These are phyloP conservation scores for Seriola dumerili DNA, from an alignment of 2,113 vertebrate species.

Conservation along the genomic window DNA sequence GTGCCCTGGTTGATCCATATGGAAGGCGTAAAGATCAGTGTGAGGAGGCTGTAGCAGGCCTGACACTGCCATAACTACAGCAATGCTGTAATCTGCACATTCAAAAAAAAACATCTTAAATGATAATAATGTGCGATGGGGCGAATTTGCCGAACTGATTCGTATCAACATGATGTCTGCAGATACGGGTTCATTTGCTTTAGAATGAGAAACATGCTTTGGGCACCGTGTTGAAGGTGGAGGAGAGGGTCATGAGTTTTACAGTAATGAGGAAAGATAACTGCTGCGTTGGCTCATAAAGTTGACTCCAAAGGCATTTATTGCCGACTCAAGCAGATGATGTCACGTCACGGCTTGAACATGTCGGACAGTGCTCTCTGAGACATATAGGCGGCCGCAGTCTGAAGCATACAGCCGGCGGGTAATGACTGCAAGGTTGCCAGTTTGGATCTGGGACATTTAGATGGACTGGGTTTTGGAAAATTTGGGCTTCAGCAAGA, in stretches of 20 bases:
- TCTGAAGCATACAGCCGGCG: slow-evolving; percentile 19
- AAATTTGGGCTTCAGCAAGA: slow-evolving; percentile 17
- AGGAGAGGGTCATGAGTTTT: not conserved
- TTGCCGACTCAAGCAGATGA: slow-evolving; percentile 35
- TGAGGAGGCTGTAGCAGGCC: not conserved
- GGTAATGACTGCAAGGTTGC: slow-evolving; percentile 16
- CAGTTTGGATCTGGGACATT: slow-evolving; percentile 37
- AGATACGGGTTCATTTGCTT: not conserved
- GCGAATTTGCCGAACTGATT: not conserved
- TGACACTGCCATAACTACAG: too few species aligned
- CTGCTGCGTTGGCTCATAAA: slow-evolving; percentile 36
- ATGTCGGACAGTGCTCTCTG: slow-evolving; percentile 9
- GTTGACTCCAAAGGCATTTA: slow-evolving; percentile 45
- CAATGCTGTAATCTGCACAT: not conserved
- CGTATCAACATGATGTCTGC: not conserved
- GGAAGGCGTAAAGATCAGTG: slow-evolving; percentile 5
- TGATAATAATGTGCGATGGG: not conserved
- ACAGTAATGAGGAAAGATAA: slow-evolving; percentile 36
- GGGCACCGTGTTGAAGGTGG: not conserved
- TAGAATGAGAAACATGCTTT: not conserved
- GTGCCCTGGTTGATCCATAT: slow-evolving; percentile 16
- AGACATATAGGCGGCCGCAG: slow-evolving; percentile 25
- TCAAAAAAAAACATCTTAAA: not conserved
- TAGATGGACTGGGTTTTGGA: slow-evolving; percentile 15
- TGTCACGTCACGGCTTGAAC: slow-evolving; percentile 44